Percentiles rank a stretch among this genome's conserved stretches.
phyloP scores from a whole-genome alignment of 2,113 vertebrate species.

The Grammomys surdaster region DNA sequence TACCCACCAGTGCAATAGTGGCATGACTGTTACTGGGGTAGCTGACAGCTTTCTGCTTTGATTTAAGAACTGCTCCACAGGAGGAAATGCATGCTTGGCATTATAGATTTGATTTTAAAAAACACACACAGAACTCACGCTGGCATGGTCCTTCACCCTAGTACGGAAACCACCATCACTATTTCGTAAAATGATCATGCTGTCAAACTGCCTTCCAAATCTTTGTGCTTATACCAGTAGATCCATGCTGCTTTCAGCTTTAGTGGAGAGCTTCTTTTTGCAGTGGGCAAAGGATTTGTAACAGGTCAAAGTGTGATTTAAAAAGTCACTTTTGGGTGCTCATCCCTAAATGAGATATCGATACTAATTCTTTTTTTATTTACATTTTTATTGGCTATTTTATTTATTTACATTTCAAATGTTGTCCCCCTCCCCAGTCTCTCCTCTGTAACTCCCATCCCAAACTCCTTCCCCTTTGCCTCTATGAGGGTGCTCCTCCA shows the following conservation, averaged over 20 bases:
- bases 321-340: background rate
- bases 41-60: background rate
- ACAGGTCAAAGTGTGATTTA: background rate
- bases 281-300: background rate
- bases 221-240: background rate
- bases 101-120: no score
- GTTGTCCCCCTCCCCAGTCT: no score
- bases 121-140: background rate
- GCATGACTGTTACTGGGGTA: background rate
- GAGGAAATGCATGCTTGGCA: background rate
- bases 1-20: background rate
- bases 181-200: background rate
- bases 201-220: background rate
- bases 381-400: no score
- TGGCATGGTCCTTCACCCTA: no score
- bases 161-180: no score
- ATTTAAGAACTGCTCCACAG: background rate
- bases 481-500: no score
- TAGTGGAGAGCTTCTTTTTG: background rate
- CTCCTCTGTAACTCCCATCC: no score
- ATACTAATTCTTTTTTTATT: background rate
- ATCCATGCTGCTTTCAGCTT: background rate
- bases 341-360: background rate
- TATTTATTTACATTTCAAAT: no score
- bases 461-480: no score